Conservation (phyloP, 2,113 vertebrate species). For the Pterophyllum scalare region DNA sequence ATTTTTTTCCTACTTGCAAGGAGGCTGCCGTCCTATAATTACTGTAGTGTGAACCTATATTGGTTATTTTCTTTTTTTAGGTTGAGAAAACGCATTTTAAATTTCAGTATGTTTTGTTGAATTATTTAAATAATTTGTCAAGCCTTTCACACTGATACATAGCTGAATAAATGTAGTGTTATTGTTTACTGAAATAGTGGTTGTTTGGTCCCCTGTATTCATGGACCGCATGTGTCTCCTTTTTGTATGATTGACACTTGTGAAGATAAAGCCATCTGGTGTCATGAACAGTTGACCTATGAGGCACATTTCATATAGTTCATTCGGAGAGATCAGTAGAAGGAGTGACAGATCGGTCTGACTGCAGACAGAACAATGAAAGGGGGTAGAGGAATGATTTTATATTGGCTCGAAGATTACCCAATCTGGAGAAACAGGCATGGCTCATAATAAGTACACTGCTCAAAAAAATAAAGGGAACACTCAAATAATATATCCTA, state of each 20-base stretch:
- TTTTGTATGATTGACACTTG: constrained; percentile 26
- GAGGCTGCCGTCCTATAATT: not conserved
- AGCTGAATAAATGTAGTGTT: not conserved
- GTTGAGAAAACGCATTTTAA: not conserved
- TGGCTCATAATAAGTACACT: not conserved
- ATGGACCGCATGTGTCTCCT: not conserved
- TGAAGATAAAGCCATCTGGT: constrained; percentile 16
- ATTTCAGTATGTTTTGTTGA: not conserved
- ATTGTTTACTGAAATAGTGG: not conserved
- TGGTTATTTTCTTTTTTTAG: not conserved
- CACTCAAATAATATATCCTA: no score
- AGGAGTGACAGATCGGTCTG: not conserved
- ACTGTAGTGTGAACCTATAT: not conserved
- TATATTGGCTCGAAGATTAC: constrained; percentile 40
- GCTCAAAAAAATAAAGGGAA: no score
- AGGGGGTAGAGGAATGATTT: constrained; percentile 26
- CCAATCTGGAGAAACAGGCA: constrained; percentile 8
- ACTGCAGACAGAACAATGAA: constrained; percentile 3
- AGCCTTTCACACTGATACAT: not conserved
- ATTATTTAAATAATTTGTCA: not conserved
- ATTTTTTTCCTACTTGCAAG: not conserved
- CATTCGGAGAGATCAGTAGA: not conserved
- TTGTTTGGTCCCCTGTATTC: not conserved
- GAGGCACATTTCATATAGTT: constrained; percentile 10
- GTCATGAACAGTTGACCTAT: constrained; percentile 27